Conservation (phyloP, 1,140 invertebrate genomes). For the Brachionus plicatilis region DNA sequence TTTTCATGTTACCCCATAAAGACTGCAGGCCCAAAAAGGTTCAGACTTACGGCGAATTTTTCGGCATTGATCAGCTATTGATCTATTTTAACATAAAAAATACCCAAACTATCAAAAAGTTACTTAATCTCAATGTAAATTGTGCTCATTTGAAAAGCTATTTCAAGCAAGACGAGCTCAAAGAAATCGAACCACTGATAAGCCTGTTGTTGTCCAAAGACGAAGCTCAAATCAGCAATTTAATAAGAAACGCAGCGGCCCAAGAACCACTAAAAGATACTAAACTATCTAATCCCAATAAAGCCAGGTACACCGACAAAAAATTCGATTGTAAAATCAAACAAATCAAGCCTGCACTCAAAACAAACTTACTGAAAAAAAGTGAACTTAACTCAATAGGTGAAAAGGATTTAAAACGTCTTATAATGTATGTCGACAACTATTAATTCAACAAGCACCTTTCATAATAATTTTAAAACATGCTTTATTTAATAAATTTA, state of each 20-base stretch:
- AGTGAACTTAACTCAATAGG: conserved; percentile 7
- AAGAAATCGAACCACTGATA: conserved; percentile 24
- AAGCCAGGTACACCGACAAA: background rate
- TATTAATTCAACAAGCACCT: background rate
- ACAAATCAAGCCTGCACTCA: background rate
- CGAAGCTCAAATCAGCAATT: background rate
- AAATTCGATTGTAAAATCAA: conserved; percentile 14
- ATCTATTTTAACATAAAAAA: conserved; percentile 22
- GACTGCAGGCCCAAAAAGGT: background rate
- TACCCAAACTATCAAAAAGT: conserved; percentile 13
- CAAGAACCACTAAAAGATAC: background rate
- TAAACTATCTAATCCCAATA: background rate
- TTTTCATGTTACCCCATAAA: background rate
- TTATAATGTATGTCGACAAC: conserved; percentile 27
- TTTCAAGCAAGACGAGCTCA: conserved; percentile 24
- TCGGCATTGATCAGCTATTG: background rate
- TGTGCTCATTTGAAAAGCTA: conserved; percentile 12
- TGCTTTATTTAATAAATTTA: conserved; percentile 1
- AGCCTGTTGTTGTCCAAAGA: background rate
- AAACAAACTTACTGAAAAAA: background rate
- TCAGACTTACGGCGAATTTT: conserved; percentile 8
- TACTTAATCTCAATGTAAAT: conserved; percentile 2
- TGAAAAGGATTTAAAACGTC: conserved; percentile 28
- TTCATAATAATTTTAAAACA: background rate
- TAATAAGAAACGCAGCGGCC: background rate